Evolutionary conservation across 35 echinoderm and acorn worm species (phyloP), one percentile per base, ranked within the genome.

Genomic region (Apostichopus parvimensis): DNA sequence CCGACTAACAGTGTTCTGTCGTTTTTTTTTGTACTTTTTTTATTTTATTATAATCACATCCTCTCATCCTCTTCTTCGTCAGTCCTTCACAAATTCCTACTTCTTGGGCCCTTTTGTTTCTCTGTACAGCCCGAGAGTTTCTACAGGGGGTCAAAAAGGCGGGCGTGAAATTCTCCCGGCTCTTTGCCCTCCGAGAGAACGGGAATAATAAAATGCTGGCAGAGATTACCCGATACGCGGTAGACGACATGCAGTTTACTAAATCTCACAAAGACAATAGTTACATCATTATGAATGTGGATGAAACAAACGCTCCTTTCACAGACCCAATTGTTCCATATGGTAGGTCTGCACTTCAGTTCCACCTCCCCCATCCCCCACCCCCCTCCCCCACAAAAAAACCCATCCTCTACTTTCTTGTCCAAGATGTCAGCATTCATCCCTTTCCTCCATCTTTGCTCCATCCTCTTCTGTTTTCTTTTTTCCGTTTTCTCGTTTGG

Each of bases 241-340:
- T 79, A 77, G 89, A 91, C 55, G 89, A 79, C 20, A 91, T 91
- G 89, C 89, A 91, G 92, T 93, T 93, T 64, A 93, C 81, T 55
- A 93, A 83, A 58, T 83, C 92, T 22, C 92, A 93, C 80, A 93
- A 78, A 53, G 92, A 93, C 71, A 85, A 72, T 86, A 93, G 92
- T 70, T 93, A 93, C 81, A 85, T 85, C 80, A 93, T 93, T 52
- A 85, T 83, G 92, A 93, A 93, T 70, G 92, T 93, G 24, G 81
- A 86, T 59, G 92, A 93, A 28, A 68, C 92, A 52, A 93, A 83
- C 68, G 81, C 79, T 24, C 92, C 81, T n/a, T 81, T 83, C n/a
- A 92, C 59, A 26, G 91, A 92, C 26, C 91, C 91, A 56, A 92
- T 83, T 59, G 77, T 92, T 73, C 91, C 91, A 72, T 92, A 92